Percentiles rank a stretch among this genome's conserved stretches.
phyloP scores from a whole-genome alignment of 2,888 invertebrate genomes.

The Caenorhabditis japonica region DNA sequence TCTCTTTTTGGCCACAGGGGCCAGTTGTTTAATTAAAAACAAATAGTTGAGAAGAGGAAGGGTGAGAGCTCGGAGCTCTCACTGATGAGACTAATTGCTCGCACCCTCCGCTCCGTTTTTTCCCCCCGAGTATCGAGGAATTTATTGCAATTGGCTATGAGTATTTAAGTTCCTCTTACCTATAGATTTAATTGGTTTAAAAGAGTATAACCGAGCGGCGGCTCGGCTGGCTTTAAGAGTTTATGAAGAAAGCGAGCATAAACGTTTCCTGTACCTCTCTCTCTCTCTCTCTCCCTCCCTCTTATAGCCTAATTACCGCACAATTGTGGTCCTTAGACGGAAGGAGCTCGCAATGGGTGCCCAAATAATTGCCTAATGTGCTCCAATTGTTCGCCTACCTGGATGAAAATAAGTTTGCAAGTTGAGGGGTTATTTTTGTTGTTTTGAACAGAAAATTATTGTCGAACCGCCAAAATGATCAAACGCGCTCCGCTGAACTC shows the following conservation, averaged over 20 bases:
- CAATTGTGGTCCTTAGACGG: constrained; percentile 16
- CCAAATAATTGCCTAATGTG: constrained; percentile 46
- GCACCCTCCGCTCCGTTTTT: background rate
- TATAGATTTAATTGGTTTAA: constrained; percentile 4
- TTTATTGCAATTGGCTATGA: too few species aligned
- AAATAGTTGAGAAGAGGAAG: constrained; percentile 24
- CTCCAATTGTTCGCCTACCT: too few species aligned
- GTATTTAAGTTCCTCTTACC: too few species aligned
- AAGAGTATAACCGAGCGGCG: constrained; percentile 14
- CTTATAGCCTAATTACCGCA: constrained; percentile 40
- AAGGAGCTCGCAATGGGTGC: background rate
- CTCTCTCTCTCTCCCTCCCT: constrained; percentile 10
- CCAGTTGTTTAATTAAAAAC: constrained; percentile 45
- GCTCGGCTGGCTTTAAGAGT: too few species aligned
- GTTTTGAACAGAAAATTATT: background rate
- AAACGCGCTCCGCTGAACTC: too few species aligned
- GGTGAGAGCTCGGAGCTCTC: background rate
- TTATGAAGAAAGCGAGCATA: constrained; percentile 32
- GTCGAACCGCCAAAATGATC: too few species aligned
- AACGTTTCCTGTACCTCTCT: constrained; percentile 37
- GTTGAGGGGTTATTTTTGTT: too few species aligned
- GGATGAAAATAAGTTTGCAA: too few species aligned
- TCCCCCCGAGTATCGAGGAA: background rate
- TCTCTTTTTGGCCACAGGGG: background rate
- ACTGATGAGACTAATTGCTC: constrained; percentile 48